Evolutionary conservation across 2,888 invertebrate genomes (phyloP).

Genomic region (Branchipolynoe longqiensis): DNA sequence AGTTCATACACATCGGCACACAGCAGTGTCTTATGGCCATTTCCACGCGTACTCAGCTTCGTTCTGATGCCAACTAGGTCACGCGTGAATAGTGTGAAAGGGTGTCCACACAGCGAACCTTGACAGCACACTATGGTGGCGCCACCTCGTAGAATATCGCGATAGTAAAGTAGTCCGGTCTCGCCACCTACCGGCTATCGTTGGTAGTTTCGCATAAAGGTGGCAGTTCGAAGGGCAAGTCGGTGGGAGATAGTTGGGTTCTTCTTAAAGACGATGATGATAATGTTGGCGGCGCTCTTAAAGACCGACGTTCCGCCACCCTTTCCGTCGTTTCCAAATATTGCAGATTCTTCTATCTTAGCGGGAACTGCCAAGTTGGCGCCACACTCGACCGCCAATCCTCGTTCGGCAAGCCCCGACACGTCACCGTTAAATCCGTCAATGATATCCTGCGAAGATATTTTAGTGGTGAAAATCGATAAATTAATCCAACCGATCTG

Average conservation of each 20-base stretch:
- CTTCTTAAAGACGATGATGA: conserved; percentile 42
- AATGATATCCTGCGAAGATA: conserved; percentile 26
- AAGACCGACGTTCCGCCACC: conserved; percentile 32
- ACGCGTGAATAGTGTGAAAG: no score
- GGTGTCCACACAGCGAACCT: no score
- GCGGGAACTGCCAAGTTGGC: conserved; percentile 11
- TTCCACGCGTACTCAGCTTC: no score
- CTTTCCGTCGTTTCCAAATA: conserved; percentile 50
- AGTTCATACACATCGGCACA: no score
- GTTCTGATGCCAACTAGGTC: no score
- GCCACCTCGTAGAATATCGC: no score
- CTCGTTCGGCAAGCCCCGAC: conserved; percentile 39
- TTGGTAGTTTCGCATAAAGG: conserved; percentile 39
- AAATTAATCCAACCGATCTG: no score
- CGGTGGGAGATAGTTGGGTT: conserved; percentile 19
- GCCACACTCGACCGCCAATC: conserved; percentile 13
- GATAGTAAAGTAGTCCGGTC: not conserved
- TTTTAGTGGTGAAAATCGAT: no score
- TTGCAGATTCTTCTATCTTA: conserved; percentile 19
- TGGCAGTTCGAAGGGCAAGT: conserved; percentile 44
- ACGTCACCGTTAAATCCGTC: conserved; percentile 45
- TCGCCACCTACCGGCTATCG: not conserved
- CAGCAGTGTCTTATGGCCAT: no score
- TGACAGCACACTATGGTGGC: no score
- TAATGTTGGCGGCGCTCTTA: not conserved